phyloP scores from a whole-genome alignment of 2,888 invertebrate species.

The Byasa hedistus region DNA sequence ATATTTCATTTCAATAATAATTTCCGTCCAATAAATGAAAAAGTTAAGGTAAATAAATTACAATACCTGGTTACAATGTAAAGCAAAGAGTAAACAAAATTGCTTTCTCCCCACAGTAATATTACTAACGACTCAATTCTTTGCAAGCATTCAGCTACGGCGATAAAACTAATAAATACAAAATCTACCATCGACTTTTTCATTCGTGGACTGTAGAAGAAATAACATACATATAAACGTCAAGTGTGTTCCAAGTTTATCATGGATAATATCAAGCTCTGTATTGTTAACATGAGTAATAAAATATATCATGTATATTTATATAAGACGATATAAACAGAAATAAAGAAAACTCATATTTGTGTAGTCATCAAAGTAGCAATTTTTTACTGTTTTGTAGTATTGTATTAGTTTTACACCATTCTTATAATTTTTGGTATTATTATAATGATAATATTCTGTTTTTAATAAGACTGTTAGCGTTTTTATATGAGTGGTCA shows the following conservation, averaged over 20 bases:
- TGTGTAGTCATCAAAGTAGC: too few species aligned
- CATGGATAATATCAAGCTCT: slow-evolving; percentile 37
- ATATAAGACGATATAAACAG: not conserved
- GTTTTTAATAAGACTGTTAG: too few species aligned
- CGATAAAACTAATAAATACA: slow-evolving; percentile 76
- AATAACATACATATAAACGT: slow-evolving; percentile 61
- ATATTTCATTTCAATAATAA: slow-evolving; percentile 1
- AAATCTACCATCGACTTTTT: slow-evolving; percentile 68
- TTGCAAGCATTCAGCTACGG: slow-evolving; percentile 70
- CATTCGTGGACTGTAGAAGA: slow-evolving; percentile 48
- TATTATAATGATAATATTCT: too few species aligned
- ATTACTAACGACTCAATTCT: slow-evolving; percentile 79
- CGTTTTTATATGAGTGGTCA: too few species aligned
- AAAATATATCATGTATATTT: not conserved
- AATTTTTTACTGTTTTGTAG: too few species aligned
- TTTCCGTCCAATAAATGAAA: slow-evolving; percentile 64
- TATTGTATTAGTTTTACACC: too few species aligned
- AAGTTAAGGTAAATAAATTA: slow-evolving; percentile 69
- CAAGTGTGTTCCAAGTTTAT: slow-evolving; percentile 57
- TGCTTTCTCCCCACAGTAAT: slow-evolving; percentile 73
- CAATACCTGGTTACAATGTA: slow-evolving; percentile 71
- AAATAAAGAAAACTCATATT: too few species aligned
- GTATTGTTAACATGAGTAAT: not conserved
- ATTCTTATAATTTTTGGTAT: too few species aligned
- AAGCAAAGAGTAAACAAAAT: slow-evolving; percentile 77